phyloP scores from a whole-genome alignment of 2,888 invertebrate genomes.

The Leucophenga montana region DNA sequence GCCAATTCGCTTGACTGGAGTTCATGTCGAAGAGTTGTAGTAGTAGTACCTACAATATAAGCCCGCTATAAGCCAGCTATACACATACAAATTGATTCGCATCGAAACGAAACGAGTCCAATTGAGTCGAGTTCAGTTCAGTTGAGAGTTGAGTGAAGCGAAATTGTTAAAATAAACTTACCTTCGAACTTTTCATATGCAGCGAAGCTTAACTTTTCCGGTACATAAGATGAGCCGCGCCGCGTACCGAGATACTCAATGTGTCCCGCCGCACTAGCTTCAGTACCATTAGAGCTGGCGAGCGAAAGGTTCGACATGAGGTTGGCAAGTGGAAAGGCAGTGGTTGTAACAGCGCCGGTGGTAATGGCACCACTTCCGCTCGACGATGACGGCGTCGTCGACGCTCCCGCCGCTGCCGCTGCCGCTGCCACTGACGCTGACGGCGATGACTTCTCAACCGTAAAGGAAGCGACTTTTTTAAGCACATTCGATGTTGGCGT shows the following conservation, averaged over 20 bases:
- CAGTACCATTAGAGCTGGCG: constrained; percentile 28
- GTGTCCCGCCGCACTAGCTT: not conserved
- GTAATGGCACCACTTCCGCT: constrained; percentile 34
- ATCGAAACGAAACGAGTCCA: constrained; percentile 42
- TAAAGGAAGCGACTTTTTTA: constrained; percentile 88
- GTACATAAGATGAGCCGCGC: constrained; percentile 82
- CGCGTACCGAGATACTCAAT: constrained; percentile 72
- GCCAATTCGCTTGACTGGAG: not conserved
- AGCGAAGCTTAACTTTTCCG: constrained; percentile 89
- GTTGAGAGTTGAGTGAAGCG: constrained; percentile 31
- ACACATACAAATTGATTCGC: constrained; percentile 56
- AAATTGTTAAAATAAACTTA: constrained; percentile 71
- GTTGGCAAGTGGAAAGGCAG: constrained; percentile 25
- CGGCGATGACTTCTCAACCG: constrained; percentile 79
- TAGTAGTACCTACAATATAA: too few species aligned
- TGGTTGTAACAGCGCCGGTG: constrained; percentile 39
- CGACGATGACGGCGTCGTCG: constrained; percentile 36
- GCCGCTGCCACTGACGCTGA: constrained; percentile 55
- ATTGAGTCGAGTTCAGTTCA: constrained; percentile 11
- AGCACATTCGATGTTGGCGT: constrained; percentile 77
- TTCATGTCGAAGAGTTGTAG: not conserved
- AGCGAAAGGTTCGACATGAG: not conserved
- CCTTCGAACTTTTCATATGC: constrained; percentile 95
- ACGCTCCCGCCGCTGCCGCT: constrained; percentile 39
- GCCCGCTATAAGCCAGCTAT: constrained; percentile 40